These are phyloP conservation scores for Chaetodon trifascialis DNA, from an alignment of 2,113 vertebrate species.

Conservation along the genomic window DNA sequence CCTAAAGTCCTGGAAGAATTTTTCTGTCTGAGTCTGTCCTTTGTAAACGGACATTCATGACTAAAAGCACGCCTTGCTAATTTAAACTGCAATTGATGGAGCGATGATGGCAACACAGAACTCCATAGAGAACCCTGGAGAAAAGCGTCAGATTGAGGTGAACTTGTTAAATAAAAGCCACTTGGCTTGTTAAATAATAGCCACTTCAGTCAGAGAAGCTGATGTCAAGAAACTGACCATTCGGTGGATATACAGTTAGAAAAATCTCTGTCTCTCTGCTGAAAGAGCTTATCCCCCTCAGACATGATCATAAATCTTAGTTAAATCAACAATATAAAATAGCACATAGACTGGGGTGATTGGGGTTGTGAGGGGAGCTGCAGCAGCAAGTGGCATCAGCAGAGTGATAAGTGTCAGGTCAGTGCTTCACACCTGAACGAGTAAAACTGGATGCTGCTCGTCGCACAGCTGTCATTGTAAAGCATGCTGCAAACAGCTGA, in stretches of 20 bases:
- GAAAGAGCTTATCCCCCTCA: not conserved
- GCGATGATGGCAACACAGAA: not conserved
- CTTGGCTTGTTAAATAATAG: not conserved
- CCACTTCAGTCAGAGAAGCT: not conserved
- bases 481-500: not conserved
- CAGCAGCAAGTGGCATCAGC: not conserved
- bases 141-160: not conserved
- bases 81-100: not conserved
- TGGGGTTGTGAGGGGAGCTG: not conserved
- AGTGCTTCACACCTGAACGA: not conserved
- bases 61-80: not conserved
- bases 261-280: not conserved
- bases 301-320: not conserved
- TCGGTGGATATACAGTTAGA: not conserved
- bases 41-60: not conserved
- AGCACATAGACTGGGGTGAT: not conserved
- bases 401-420: not conserved
- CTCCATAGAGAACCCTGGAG: not conserved
- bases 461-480: not conserved
- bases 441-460: too few species aligned
- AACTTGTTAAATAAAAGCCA: not conserved
- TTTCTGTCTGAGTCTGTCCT: not conserved
- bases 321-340: not conserved
- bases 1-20: not conserved
- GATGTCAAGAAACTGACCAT: not conserved